Evolutionary conservation across 2,113 vertebrate genomes (phyloP).

Genomic region (Acanthisitta chloris): DNA sequence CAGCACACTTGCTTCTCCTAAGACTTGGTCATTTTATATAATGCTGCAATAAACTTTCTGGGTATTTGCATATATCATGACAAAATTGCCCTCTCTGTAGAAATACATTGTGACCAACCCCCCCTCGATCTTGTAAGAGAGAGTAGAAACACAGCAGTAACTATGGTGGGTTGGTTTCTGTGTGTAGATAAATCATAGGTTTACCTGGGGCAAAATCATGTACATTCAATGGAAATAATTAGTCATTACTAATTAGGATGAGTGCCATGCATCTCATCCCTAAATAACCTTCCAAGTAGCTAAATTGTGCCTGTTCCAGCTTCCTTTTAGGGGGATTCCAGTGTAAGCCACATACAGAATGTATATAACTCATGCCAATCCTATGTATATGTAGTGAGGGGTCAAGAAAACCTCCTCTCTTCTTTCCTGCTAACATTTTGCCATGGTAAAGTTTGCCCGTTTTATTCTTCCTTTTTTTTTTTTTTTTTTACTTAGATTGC

Average conservation of each 20-base stretch:
- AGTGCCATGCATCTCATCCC: not conserved
- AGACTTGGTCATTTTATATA: not conserved
- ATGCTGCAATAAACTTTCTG: not conserved
- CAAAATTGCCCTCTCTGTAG: accelerated
- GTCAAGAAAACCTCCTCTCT: not conserved
- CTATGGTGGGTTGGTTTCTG: not conserved
- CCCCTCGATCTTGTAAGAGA: not conserved
- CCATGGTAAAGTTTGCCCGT: not conserved
- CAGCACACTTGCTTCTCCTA: not conserved
- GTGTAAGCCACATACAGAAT: not conserved
- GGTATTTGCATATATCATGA: not conserved
- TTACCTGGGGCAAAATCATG: not conserved
- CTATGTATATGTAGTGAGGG: not conserved
- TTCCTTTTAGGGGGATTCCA: not conserved
- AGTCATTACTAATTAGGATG: not conserved
- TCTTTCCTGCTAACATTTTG: not conserved
- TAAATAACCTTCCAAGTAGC: not conserved
- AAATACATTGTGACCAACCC: not conserved
- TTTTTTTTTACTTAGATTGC: too few relatives aligned
- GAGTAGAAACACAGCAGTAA: not conserved
- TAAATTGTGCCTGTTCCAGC: not conserved
- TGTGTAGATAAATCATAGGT: not conserved
- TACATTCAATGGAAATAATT: not conserved
- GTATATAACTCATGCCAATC: not conserved
- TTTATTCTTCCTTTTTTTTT: not conserved